Evolutionary conservation across 2,888 invertebrate genomes (phyloP).

Genomic region (Xanthorhoe designata): DNA sequence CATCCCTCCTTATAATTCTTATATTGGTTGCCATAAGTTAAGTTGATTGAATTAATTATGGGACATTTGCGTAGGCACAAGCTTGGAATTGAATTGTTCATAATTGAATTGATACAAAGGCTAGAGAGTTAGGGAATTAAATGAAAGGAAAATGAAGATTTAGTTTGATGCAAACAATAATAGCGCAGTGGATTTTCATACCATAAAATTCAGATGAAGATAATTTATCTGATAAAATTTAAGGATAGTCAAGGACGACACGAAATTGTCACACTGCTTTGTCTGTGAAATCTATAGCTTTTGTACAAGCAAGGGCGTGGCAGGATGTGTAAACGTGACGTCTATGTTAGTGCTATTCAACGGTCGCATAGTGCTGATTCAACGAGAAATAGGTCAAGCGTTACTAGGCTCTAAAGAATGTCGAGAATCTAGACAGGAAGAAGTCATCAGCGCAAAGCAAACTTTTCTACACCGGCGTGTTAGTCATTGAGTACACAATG

Average conservation of each 20-base stretch:
- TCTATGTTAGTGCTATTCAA: conserved; percentile 3
- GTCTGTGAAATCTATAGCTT: conserved; percentile 2
- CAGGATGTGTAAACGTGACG: conserved; percentile 11
- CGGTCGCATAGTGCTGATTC: conserved; percentile 7
- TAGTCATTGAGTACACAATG: neutral
- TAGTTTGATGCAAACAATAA: neutral
- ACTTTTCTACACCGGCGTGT: conserved; percentile 10
- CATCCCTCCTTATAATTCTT: conserved; percentile 12
- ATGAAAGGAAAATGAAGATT: neutral
- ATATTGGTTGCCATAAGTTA: conserved; percentile 1
- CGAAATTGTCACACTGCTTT: neutral
- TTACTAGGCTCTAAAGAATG: conserved; percentile 17
- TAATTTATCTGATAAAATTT: neutral
- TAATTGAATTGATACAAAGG: neutral
- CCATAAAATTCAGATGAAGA: neutral
- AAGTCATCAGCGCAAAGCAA: conserved; percentile 7
- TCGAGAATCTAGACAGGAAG: conserved; percentile 19
- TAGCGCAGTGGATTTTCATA: neutral
- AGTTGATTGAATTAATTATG: neutral
- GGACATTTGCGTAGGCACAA: neutral
- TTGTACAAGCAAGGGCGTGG: conserved; percentile 5
- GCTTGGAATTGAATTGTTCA: neutral
- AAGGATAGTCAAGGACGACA: neutral
- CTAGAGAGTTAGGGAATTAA: neutral
- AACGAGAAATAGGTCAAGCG: conserved; percentile 18